phyloP scores from a whole-genome alignment of 2,797 vertebrate species.

The Sebastes hopkinsi region DNA sequence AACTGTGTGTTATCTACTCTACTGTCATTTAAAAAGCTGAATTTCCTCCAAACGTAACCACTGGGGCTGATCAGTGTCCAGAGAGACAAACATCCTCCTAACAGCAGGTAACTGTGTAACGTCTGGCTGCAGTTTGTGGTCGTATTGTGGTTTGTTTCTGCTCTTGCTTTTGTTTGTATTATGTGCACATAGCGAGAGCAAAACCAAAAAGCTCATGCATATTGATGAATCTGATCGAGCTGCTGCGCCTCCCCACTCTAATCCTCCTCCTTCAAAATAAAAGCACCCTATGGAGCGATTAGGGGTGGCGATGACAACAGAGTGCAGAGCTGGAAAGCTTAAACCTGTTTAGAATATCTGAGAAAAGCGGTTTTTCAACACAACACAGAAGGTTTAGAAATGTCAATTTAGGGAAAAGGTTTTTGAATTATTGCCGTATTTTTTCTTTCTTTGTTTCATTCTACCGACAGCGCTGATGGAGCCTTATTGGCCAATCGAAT shows the following conservation, averaged over 20 bases:
- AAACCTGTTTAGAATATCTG: neutral
- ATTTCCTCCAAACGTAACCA: neutral
- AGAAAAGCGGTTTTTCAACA: neutral
- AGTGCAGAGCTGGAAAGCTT: neutral
- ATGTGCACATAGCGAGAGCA: constrained; percentile 17
- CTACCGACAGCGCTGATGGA: neutral
- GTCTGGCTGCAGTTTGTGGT: constrained; percentile 36
- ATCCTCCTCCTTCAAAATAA: constrained; percentile 34
- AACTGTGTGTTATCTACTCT: neutral
- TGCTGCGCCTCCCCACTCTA: constrained; percentile 1
- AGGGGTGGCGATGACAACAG: neutral
- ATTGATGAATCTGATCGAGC: constrained; percentile 47
- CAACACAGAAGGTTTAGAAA: neutral
- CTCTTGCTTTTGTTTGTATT: constrained; percentile 34
- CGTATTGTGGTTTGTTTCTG: constrained; percentile 3
- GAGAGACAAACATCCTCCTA: neutral
- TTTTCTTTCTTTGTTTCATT: neutral
- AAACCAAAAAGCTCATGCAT: constrained; percentile 10
- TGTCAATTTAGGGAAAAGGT: neutral
- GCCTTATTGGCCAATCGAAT: too few species aligned
- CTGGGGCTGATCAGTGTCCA: neutral
- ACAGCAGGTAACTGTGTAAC: constrained; percentile 13
- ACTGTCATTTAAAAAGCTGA: neutral
- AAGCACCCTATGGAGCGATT: constrained; percentile 8
- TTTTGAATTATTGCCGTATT: neutral